Conservation (phyloP, 1,140 invertebrate species). For the Ceratitis capitata region DNA sequence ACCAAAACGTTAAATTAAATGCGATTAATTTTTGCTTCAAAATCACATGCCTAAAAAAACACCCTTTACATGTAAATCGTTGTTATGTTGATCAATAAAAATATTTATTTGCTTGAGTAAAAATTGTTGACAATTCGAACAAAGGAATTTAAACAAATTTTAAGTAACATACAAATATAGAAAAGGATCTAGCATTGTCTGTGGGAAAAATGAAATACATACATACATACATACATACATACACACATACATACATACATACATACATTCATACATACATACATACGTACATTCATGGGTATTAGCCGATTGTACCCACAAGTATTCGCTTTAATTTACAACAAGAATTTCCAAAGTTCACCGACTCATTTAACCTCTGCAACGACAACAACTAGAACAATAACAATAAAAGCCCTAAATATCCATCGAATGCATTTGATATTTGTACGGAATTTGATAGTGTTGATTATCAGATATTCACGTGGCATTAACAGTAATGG, state of each 20-base stretch:
- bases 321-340: too few species aligned
- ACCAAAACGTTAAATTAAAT: too few species aligned
- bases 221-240: too few species aligned
- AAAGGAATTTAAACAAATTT: not conserved
- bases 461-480: not conserved
- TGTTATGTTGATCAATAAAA: not conserved
- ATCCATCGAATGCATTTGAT: not conserved
- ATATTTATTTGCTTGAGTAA: not conserved
- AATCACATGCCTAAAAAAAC: too few species aligned
- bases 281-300: not conserved
- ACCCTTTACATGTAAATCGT: not conserved
- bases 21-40: too few species aligned
- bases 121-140: not conserved
- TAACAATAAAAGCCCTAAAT: too few species aligned
- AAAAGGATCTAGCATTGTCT: too few species aligned
- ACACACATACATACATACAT: not conserved
- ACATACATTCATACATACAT: not conserved
- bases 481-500: not conserved
- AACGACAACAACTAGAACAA: not conserved
- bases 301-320: too few species aligned
- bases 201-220: too few species aligned
- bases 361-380: not conserved
- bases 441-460: not conserved
- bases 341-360: too few species aligned
- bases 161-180: too few species aligned